Base-by-base conservation (phyloP, 2,797 vertebrate genomes). In the Acanthiza pusilla region DNA sequence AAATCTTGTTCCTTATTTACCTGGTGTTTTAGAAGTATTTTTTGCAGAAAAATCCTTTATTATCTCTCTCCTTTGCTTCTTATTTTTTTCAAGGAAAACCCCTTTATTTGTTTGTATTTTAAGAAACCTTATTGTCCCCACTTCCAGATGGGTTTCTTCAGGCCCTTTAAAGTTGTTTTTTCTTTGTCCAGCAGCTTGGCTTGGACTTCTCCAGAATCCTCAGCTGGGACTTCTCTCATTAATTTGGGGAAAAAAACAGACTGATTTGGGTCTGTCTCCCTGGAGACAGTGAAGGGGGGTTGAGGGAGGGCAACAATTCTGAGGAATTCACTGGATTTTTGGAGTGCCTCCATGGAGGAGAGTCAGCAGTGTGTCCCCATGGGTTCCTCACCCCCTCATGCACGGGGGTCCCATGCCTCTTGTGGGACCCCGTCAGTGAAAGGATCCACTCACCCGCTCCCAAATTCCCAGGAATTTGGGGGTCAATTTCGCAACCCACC, bases 381-480 rank as follows among this genome's bases (percentile, higher is more conserved):
- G 38, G 63, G 17, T 20, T 26, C 32, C 63, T 34, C n/a, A 23
- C 18, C 45, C 11, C 38, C 15, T 75, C 45, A 43, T 7, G 34
- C 36, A 4, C 8, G 20, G 13, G 16, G n/a, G 18, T 27, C 55
- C 47, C 47, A 30, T 8, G 26, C 7, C 7, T 26, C 3, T n/a
- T 22, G 17, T 18, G 18, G 30, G 10, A 22, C 10, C 17, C 29
- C 7, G 7, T 29, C 45, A n/a, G 16, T 17, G 29, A 19, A 38
- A 58, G 19, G n/a, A 45, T 6, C 25, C n/a, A 30, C 29, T 21
- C 0, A 0, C 18, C 40, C 21, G 22, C 22, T 60, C 15, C 40
- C 15, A 48, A 61, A 61, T 54, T 60, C 17, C 34, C 17, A 10
- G 34, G 17, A 81, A 54, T 54, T 67, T 4, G 36, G 30, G 54